phyloP scores from a whole-genome alignment of 1,140 invertebrate genomes.

The Wasmannia auropunctata region DNA sequence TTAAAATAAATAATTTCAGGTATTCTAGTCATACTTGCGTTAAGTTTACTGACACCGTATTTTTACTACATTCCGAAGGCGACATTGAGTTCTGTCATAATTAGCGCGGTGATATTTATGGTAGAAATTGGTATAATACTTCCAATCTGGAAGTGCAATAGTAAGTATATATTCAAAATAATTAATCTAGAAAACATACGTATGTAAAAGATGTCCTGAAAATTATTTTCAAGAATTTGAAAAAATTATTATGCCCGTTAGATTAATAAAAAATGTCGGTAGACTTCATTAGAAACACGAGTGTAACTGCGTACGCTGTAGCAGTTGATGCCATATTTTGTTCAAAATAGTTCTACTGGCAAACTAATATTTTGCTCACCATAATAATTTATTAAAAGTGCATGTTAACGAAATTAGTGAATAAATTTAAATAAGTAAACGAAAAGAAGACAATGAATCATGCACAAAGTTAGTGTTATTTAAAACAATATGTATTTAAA shows the following conservation, averaged over 20 bases:
- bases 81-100: constrained; percentile 92
- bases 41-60: constrained; percentile 91
- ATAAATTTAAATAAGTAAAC: neutral
- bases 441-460: too few species aligned
- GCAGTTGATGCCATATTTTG: neutral
- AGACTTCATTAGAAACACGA: neutral
- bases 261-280: neutral
- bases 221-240: neutral
- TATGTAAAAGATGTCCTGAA: neutral
- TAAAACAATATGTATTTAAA: too few species aligned
- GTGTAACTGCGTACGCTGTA: neutral
- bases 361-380: neutral
- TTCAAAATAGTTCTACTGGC: neutral
- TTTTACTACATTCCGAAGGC: constrained; percentile 94
- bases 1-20: constrained; percentile 74
- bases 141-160: constrained; percentile 91
- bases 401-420: neutral
- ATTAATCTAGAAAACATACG: neutral
- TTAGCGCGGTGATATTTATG: constrained; percentile 94
- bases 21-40: constrained; percentile 90
- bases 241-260: neutral
- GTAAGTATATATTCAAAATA: constrained; percentile 83
- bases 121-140: constrained; percentile 90
- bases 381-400: neutral
- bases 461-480: too few species aligned